A percentile compares a stretch with the other conserved stretches of the same genome.
phyloP scores from a whole-genome alignment of 1,140 invertebrate species.

The Archivesica marissinica region DNA sequence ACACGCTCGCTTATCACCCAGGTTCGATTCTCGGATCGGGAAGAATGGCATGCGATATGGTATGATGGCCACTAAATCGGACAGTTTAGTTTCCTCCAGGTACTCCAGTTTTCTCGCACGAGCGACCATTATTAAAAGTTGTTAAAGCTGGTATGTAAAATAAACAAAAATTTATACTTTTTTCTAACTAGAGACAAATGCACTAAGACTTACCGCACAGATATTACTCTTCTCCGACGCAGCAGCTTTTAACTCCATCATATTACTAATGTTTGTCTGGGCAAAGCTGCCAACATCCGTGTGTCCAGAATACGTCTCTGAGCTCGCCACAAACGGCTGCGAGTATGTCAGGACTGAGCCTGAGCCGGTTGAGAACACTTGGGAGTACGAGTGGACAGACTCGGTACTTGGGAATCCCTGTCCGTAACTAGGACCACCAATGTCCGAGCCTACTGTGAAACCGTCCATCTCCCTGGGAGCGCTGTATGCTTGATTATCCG shows the following conservation, averaged over 20 bases:
- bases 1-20: too few species aligned
- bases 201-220: constrained; percentile 86
- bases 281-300: constrained; percentile 18
- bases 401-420: constrained; percentile 46
- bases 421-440: constrained; percentile 35
- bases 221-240: constrained; percentile 86
- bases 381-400: background rate
- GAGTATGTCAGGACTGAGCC: constrained; percentile 26
- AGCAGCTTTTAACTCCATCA: constrained; percentile 43
- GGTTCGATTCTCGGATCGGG: too few species aligned
- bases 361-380: constrained; percentile 41
- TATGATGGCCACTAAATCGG: too few species aligned
- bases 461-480: constrained; percentile 37
- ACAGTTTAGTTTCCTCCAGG: too few species aligned
- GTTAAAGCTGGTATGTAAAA: too few species aligned
- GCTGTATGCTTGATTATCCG: constrained; percentile 24
- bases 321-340: constrained; percentile 32
- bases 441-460: constrained; percentile 27
- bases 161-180: too few species aligned
- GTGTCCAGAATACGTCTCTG: constrained; percentile 8
- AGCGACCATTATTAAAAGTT: too few species aligned
- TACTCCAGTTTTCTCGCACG: too few species aligned
- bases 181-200: background rate
- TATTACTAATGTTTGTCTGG: constrained; percentile 47
- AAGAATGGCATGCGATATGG: too few species aligned